Conservation (phyloP, 1,140 invertebrate species). For the Phymastichus coffea region DNA sequence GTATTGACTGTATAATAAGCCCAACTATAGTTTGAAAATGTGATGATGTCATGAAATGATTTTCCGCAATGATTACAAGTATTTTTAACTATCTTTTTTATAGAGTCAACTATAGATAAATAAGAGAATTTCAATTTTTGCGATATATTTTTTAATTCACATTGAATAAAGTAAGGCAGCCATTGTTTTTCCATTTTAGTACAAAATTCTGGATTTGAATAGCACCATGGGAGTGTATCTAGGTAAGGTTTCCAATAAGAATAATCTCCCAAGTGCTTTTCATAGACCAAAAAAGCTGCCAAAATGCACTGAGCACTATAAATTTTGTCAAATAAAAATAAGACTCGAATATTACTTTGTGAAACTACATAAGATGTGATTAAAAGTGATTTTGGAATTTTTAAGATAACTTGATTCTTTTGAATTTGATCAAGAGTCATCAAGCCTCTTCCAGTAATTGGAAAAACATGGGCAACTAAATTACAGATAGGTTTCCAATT, state of each 20-base stretch:
- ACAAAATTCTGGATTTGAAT: slow-evolving; percentile 59
- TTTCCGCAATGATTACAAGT: slow-evolving; percentile 51
- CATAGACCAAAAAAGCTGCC: slow-evolving; percentile 63
- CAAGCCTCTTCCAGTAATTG: slow-evolving; percentile 62
- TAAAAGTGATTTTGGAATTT: slow-evolving; percentile 60
- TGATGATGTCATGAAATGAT: slow-evolving; percentile 48
- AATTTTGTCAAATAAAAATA: slow-evolving; percentile 50
- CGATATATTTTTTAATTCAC: slow-evolving; percentile 28
- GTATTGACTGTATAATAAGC: slow-evolving; percentile 78
- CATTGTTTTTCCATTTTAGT: slow-evolving; percentile 41
- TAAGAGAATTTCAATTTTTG: slow-evolving; percentile 36
- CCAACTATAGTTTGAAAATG: slow-evolving; percentile 53
- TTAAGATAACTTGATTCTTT: slow-evolving; percentile 58
- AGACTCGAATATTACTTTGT: slow-evolving; percentile 50
- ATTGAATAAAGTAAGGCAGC: slow-evolving; percentile 38
- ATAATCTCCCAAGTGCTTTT: slow-evolving; percentile 49
- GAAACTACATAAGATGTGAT: slow-evolving; percentile 59
- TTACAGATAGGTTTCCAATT: slow-evolving; percentile 50
- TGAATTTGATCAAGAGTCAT: slow-evolving; percentile 57
- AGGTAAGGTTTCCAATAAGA: slow-evolving; percentile 61
- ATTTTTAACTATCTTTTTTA: slow-evolving; percentile 46
- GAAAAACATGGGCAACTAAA: slow-evolving; percentile 53
- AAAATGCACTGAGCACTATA: slow-evolving; percentile 59
- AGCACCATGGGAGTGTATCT: slow-evolving; percentile 59
- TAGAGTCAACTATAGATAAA: slow-evolving; percentile 36